Evolutionary conservation across 2,888 invertebrate species (phyloP), one percentile per base, ranked within the genome.

Genomic region (Mylabris sibirica): DNA sequence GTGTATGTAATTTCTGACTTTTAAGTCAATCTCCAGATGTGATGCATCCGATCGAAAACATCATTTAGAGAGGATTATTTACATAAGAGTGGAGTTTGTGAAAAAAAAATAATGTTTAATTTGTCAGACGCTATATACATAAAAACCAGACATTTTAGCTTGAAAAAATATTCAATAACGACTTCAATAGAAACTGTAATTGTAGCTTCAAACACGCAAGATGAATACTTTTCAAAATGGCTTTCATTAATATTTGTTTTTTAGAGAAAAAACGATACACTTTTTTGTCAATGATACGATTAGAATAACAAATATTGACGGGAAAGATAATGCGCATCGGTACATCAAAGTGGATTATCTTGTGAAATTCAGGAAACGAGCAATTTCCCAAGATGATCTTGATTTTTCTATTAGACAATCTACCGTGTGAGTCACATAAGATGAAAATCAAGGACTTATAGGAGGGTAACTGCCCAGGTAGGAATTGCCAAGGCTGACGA

Each of bases 71-170:
- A 65, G 44, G 65, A 65, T 65, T 65, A 65, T 63, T 60, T 66
- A 61, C 38, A 22, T 26, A 41, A 20, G 2, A n/a, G 12, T 11
- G 3, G 2, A 1, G 8, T 4, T 30, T 4, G 30, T 30, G 30
- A 4, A 30, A 8, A 30, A 30, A 11, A 22, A 38, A 14, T 22
- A 64, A 61, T 64, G 70, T 67, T 67, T 67, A 70, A 70, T 70
- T 70, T 70, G 70, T 70, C 67, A 70, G 67, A 63, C 66, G 67
- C 63, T 67, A 44, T 67, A 44, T 35, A 53, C 53, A 41, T 30
- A 41, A 61, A 35, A 61, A 61, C 22, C 61, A 61, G 34, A 41
- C 12, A 6, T 20, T 57, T 57, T 22, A 20, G 24, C 57, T 57
- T 57, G 9, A 17, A 44, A 49, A 49, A 20, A 20, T 44, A 6